Evolutionary conservation across 1,140 invertebrate species (phyloP), one percentile per base, ranked within the genome.

Genomic region (Homalodisca vitripennis): DNA sequence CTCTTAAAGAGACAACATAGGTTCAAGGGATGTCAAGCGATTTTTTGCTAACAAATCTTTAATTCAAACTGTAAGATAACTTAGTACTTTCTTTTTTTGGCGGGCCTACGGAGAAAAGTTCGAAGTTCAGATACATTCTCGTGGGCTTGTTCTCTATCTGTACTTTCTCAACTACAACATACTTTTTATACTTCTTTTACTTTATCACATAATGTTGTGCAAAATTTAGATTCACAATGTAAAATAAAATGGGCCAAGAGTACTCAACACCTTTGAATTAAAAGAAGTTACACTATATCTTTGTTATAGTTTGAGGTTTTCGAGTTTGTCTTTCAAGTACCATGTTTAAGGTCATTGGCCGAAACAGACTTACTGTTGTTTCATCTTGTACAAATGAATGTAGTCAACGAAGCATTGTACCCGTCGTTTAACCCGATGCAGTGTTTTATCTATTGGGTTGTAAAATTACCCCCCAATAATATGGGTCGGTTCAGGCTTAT

Each of bases 111-210:
- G n/a, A n/a, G 26, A 70, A 77, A 78, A 1, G 68, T 47, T 24
- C 70, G 63, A 41, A 71, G 55, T 20, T 70, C 41, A 20, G 64
- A 67, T 17, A 76, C 32, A 31, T 60, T 73, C 27, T 51, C 46
- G 13, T 72, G 78, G 17, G n/a, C n/a, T n/a, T n/a, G n/a, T n/a
- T n/a, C n/a, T n/a, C n/a, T n/a, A n/a, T n/a, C n/a, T n/a, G n/a
- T n/a, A n/a, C n/a, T n/a, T n/a, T n/a, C n/a, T n/a, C n/a, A n/a
- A n/a, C n/a, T n/a, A n/a, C 22, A 22, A 0, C 71, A 64, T 67
- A 71, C 73, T n/a, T 74, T 48, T 17, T 12, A n/a, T 34, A 75
- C n/a, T 70, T 20, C 73, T 77, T 27, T 71, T 20, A 3, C 70
- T 51, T 63, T 62, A 57, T 10, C 57, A 48, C 46, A n/a, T n/a